Conservation (phyloP, 2,113 vertebrate species). For the Dromaius novaehollandiae region DNA sequence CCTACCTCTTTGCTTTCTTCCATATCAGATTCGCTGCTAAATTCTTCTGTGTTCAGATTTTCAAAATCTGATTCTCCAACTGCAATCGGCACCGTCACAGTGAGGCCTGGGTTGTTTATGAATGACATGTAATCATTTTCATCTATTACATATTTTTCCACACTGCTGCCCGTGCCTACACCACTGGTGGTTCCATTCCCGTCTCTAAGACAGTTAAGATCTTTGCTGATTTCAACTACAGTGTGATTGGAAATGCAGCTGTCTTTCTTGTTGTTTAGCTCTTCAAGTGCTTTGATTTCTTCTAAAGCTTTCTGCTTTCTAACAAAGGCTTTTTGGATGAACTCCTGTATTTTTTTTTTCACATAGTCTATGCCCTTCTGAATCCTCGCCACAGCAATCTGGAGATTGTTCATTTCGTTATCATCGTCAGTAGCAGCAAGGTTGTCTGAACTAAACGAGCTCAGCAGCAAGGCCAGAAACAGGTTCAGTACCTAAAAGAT, state of each 20-base stretch:
- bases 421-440: conserved; percentile 88
- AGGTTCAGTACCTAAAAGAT: conserved; percentile 91
- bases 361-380: conserved; percentile 82
- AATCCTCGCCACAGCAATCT: conserved; percentile 91
- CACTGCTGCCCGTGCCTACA: conserved; percentile 87
- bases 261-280: conserved; percentile 87
- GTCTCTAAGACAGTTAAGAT: conserved; percentile 83
- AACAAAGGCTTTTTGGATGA: conserved; percentile 80
- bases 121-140: conserved; percentile 91
- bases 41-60: conserved; percentile 94
- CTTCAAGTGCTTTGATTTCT: conserved; percentile 85
- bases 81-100: conserved; percentile 94
- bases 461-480: conserved; percentile 95
- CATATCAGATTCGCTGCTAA: conserved; percentile 91
- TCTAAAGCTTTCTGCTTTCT: conserved; percentile 79
- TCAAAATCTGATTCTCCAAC: conserved; percentile 95
- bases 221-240: conserved; percentile 87
- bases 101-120: conserved; percentile 91
- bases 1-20: conserved; percentile 90
- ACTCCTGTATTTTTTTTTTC: conserved; percentile 80
- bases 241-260: conserved; percentile 89
- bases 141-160: conserved; percentile 85
- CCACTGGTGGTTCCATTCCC: conserved; percentile 89
- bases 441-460: conserved; percentile 98
- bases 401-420: conserved; percentile 92